Conservation (phyloP, 23 tunicate species). For the Halocynthia roretzi region DNA sequence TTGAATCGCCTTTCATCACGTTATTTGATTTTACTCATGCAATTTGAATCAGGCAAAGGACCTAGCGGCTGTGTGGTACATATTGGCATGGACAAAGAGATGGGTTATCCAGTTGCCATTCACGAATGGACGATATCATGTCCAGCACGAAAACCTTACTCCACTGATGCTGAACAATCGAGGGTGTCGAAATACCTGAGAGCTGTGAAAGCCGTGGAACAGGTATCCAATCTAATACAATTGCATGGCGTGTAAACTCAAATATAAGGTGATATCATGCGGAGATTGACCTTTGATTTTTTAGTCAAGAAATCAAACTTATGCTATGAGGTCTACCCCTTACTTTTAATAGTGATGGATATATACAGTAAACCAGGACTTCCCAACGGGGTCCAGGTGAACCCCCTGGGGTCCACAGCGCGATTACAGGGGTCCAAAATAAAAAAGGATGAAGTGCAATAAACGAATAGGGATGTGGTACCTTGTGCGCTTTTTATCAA, state of each 20-base stretch:
- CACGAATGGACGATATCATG: constrained; percentile 57
- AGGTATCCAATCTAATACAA: constrained; percentile 22
- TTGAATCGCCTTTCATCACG: neutral
- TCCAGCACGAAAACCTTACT: constrained; percentile 28
- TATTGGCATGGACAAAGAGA: constrained; percentile 60
- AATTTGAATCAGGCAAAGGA: constrained; percentile 24
- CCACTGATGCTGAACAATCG: constrained; percentile 44
- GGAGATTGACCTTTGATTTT: too few relatives aligned
- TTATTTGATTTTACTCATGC: neutral
- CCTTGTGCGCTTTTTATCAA: too few relatives aligned
- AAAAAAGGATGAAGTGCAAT: too few relatives aligned
- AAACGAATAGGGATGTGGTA: too few relatives aligned
- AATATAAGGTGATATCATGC: neutral
- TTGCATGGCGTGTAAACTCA: neutral
- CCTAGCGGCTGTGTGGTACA: constrained; percentile 40
- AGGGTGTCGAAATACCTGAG: constrained; percentile 58
- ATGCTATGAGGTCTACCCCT: too few relatives aligned
- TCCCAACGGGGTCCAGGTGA: too few relatives aligned
- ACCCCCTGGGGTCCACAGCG: too few relatives aligned
- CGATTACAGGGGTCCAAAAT: too few relatives aligned
- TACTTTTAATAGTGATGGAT: too few relatives aligned
- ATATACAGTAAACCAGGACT: too few relatives aligned
- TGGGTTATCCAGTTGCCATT: constrained; percentile 56
- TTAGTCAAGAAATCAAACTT: too few relatives aligned
- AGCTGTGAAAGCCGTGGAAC: constrained; percentile 61